Conservation (phyloP, 2,797 vertebrate species). For the Megaceryle alcyon region DNA sequence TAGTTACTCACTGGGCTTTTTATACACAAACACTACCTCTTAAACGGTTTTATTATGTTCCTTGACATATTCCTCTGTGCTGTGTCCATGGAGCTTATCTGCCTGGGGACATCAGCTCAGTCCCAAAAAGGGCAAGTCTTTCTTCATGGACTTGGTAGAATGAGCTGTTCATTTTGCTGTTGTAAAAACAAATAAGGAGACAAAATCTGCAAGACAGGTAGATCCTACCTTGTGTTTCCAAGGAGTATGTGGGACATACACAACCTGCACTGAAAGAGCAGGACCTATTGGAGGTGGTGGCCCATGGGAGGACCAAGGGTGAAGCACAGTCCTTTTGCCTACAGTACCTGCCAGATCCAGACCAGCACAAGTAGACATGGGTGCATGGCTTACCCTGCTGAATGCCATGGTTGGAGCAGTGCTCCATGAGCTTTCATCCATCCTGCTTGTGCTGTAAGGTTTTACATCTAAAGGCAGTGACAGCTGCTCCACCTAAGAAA, state of each 20-base stretch:
- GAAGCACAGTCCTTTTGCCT: not conserved
- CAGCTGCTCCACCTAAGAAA: fast-evolving
- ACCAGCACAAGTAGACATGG: not conserved
- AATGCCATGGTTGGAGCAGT: fast-evolving
- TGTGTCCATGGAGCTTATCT: not conserved
- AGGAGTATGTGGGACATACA: not conserved
- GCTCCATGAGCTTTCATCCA: not conserved
- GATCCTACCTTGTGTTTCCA: not conserved
- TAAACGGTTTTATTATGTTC: not conserved
- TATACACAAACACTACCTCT: not conserved
- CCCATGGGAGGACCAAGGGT: not conserved
- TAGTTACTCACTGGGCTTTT: not conserved
- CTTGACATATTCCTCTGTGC: not conserved
- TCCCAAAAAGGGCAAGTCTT: not conserved
- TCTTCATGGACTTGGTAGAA: not conserved
- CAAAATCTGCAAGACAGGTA: not conserved
- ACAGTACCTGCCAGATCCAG: not conserved
- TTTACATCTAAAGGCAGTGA: not conserved
- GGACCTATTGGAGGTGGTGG: not conserved
- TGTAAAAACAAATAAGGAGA: not conserved
- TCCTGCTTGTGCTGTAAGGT: not conserved
- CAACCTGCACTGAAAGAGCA: not conserved
- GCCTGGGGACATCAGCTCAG: fast-evolving
- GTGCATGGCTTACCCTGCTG: fast-evolving
- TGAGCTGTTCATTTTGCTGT: not conserved